Conservation (phyloP, 2,113 vertebrate genomes). For the Columbina picui region DNA sequence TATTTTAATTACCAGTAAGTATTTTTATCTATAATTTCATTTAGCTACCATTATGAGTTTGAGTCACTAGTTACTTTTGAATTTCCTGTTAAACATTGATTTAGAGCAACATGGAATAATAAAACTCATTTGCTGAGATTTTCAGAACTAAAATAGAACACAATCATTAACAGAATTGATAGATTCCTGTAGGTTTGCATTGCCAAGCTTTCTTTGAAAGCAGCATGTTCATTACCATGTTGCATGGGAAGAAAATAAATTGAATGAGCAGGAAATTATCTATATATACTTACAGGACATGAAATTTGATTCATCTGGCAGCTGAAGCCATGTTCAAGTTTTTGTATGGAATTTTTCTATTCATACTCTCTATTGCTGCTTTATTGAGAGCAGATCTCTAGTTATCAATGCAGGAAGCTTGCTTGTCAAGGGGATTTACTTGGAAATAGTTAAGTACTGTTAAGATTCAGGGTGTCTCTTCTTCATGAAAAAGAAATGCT, state of each 20-base stretch:
- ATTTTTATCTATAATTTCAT: neutral
- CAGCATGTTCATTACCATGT: neutral
- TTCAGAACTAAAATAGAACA: neutral
- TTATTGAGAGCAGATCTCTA: slow-evolving; percentile 21
- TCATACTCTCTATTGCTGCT: neutral
- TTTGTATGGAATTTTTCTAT: neutral
- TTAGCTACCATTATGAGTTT: neutral
- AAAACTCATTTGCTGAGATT: neutral
- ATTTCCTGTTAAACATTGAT: neutral
- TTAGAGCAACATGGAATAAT: neutral
- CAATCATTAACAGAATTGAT: neutral
- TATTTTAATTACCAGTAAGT: neutral
- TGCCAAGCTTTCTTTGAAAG: slow-evolving; percentile 12
- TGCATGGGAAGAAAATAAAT: neutral
- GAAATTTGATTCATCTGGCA: slow-evolving; percentile 25
- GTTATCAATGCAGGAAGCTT: slow-evolving; percentile 10
- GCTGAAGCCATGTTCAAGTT: neutral
- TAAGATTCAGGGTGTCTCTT: neutral
- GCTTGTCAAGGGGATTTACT: slow-evolving; percentile 2
- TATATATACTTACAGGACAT: slow-evolving; percentile 7
- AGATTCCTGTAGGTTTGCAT: neutral
- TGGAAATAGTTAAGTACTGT: neutral
- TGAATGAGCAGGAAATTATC: slow-evolving; percentile 10
- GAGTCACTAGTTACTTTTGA: neutral
- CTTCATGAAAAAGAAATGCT: neutral